Conservation (phyloP, 2,888 invertebrate genomes). For the Andrena haemorrhoa region DNA sequence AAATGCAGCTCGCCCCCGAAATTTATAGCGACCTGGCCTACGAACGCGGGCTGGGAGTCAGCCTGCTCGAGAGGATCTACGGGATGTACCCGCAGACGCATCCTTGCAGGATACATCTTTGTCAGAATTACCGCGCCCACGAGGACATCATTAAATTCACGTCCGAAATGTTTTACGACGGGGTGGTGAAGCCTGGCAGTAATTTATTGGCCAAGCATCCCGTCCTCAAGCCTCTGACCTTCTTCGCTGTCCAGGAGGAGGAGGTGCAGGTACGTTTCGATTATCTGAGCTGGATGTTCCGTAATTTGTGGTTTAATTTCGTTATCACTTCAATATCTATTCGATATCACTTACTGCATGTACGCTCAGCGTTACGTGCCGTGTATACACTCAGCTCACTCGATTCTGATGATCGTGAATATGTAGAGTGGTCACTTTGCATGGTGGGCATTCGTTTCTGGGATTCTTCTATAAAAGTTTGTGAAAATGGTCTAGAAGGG, state of each 20-base stretch:
- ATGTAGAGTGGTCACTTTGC: too few relatives aligned
- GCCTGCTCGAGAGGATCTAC: slow-evolving; percentile 91
- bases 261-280: slow-evolving; percentile 89
- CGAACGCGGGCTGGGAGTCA: slow-evolving; percentile 90
- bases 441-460: too few relatives aligned
- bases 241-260: slow-evolving; percentile 92
- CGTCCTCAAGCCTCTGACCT: slow-evolving; percentile 90
- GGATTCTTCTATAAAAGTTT: too few relatives aligned
- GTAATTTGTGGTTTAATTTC: too few relatives aligned
- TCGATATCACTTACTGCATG: too few relatives aligned
- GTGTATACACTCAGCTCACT: too few relatives aligned
- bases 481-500: too few relatives aligned
- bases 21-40: slow-evolving; percentile 91
- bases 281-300: not conserved
- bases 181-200: slow-evolving; percentile 90
- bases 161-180: slow-evolving; percentile 93
- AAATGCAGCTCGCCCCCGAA: slow-evolving; percentile 94
- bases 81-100: slow-evolving; percentile 91
- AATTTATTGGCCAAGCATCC: slow-evolving; percentile 89
- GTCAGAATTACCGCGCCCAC: slow-evolving; percentile 94
- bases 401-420: too few relatives aligned
- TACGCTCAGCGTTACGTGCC: too few relatives aligned
- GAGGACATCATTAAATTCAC: slow-evolving; percentile 93
- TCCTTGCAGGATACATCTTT: slow-evolving; percentile 92
- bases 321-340: too few relatives aligned